Conservation (phyloP, 2,113 vertebrate genomes). For the Felis catus region F.catus_Fca126_mat1.0 CM031414.1:111812001-111812500, state of each 20-base stretch:
- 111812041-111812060: conserved; percentile 18
- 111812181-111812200: conserved; percentile 31
- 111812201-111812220: conserved; percentile 53
- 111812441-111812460: not conserved
- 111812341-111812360: not conserved
- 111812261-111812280: not conserved
- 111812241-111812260: conserved; percentile 17
- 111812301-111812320: conserved; percentile 6
- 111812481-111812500: not conserved
- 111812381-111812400: not conserved
- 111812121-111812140: conserved; percentile 7
- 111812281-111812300: not conserved
- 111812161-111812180: conserved; percentile 54
- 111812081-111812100: conserved; percentile 59
- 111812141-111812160: conserved; percentile 49
- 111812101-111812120: conserved; percentile 42
- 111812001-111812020: conserved; percentile 54
- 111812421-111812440: not conserved
- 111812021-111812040: conserved; percentile 53
- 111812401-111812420: not conserved
- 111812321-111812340: not conserved
- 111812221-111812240: conserved; percentile 50
- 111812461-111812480: not conserved
- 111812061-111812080: not conserved
- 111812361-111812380: not conserved